Evolutionary conservation across 92 coral and sea anemone species (phyloP).

Genomic region (Scolanthus callimorphus): DNA sequence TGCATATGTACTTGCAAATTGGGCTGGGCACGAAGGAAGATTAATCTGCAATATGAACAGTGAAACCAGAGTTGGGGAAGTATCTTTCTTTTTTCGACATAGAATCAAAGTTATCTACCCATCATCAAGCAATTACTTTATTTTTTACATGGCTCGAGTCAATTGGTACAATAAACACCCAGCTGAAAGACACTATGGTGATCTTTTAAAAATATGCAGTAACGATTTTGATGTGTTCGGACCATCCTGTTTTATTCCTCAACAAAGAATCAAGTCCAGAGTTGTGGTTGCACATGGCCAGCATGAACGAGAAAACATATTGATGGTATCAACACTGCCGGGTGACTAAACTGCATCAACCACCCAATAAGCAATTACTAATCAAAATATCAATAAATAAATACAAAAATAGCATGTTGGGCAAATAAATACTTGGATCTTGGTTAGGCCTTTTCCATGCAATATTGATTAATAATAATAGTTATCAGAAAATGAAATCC

Average conservation of each 20-base stretch:
- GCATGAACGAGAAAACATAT: constrained; percentile 13
- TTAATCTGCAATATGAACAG: not conserved
- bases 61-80: constrained; percentile 39
- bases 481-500: too few species aligned
- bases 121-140: too few species aligned
- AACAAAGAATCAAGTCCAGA: constrained; percentile 23
- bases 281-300: constrained; percentile 17
- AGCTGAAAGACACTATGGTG: constrained; percentile 3
- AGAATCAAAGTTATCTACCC: constrained; percentile 28
- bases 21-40: constrained; percentile 37
- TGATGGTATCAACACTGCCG: constrained; percentile 30
- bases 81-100: constrained; percentile 27
- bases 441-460: too few species aligned
- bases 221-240: constrained; percentile 25
- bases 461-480: too few species aligned
- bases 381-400: too few species aligned
- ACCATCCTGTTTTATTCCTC: constrained; percentile 34
- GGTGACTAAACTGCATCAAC: constrained; percentile 14
- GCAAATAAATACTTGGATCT: too few species aligned
- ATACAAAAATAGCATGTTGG: too few species aligned
- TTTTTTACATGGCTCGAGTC: too few species aligned
- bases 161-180: constrained; percentile 35
- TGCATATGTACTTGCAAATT: constrained; percentile 43
- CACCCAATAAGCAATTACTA: constrained; percentile 1
- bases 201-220: constrained; percentile 25